Evolutionary conservation across 2,113 vertebrate genomes (phyloP).

Genomic region (Apodemus speciosus): DNA sequence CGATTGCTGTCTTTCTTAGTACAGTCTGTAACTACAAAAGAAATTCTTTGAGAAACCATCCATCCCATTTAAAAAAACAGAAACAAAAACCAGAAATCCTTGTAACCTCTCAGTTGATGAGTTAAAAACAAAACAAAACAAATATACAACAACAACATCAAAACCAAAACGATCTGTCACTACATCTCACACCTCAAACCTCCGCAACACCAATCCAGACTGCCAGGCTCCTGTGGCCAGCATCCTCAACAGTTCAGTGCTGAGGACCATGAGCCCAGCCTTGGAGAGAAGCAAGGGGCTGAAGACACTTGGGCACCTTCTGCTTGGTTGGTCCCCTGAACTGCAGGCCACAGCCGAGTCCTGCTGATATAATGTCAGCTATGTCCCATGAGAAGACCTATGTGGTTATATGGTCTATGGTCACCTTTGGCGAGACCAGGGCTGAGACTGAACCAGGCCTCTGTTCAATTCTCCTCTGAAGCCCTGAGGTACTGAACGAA

Average conservation of each 20-base stretch:
- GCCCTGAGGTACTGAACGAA: not conserved
- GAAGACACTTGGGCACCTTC: slow-evolving; percentile 83
- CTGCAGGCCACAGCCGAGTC: slow-evolving; percentile 13
- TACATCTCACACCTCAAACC: not conserved
- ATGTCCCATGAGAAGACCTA: not conserved
- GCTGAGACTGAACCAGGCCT: not conserved
- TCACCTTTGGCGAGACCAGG: not conserved
- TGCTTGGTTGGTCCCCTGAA: slow-evolving; percentile 53
- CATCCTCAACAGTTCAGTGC: slow-evolving; percentile 78
- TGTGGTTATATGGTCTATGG: too few relatives aligned
- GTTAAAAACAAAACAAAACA: not conserved
- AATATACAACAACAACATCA: slow-evolving; percentile 15
- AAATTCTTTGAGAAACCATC: slow-evolving; percentile 66
- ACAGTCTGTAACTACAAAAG: slow-evolving; percentile 62
- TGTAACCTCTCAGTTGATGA: slow-evolving; percentile 50
- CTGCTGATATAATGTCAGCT: slow-evolving; percentile 77
- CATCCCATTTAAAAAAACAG: not conserved
- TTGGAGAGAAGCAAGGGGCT: slow-evolving; percentile 51
- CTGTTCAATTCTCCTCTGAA: not conserved
- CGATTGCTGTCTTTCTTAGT: slow-evolving; percentile 17
- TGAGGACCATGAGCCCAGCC: slow-evolving; percentile 56
- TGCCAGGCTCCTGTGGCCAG: not conserved
- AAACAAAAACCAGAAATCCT: not conserved
- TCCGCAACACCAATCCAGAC: not conserved
- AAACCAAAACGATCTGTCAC: slow-evolving; percentile 5